Evolutionary conservation across 2,797 vertebrate species (phyloP).

Genomic region (Spinus olivaceus): DNA sequence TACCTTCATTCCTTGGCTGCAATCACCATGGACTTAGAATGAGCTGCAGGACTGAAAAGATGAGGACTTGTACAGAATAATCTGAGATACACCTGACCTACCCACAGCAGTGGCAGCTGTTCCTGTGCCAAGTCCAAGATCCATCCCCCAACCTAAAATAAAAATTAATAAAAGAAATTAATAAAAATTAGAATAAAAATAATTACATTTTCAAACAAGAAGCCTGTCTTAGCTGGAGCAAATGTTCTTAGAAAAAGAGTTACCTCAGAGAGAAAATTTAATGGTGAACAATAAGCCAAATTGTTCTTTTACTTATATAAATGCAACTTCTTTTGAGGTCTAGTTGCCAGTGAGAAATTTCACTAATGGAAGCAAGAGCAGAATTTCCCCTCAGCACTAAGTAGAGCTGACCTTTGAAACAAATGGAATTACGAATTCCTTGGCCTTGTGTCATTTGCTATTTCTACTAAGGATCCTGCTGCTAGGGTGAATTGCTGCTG

Average conservation of each 20-base stretch:
- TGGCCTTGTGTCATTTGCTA: background rate
- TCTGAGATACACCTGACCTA: background rate
- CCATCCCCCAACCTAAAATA: background rate
- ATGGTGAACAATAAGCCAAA: background rate
- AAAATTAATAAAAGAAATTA: background rate
- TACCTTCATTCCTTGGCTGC: background rate
- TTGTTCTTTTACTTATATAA: background rate
- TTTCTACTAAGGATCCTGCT: background rate
- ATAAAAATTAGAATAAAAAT: background rate
- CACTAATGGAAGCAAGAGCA: background rate
- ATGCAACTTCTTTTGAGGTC: background rate
- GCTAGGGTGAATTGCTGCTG: background rate
- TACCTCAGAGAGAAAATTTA: background rate
- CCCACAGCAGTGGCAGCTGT: background rate
- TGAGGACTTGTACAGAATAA: background rate
- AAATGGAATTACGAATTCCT: constrained; percentile 6
- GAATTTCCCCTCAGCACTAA: constrained; percentile 10
- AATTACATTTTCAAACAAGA: background rate
- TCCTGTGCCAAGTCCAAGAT: background rate
- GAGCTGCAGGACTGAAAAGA: background rate
- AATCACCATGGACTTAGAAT: background rate
- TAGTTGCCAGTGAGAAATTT: background rate
- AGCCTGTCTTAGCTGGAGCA: background rate
- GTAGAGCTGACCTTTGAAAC: constrained; percentile 34
- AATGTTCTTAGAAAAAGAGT: background rate